Evolutionary conservation across 2,113 vertebrate species (phyloP).

Genomic region (Falcunculus frontatus): DNA sequence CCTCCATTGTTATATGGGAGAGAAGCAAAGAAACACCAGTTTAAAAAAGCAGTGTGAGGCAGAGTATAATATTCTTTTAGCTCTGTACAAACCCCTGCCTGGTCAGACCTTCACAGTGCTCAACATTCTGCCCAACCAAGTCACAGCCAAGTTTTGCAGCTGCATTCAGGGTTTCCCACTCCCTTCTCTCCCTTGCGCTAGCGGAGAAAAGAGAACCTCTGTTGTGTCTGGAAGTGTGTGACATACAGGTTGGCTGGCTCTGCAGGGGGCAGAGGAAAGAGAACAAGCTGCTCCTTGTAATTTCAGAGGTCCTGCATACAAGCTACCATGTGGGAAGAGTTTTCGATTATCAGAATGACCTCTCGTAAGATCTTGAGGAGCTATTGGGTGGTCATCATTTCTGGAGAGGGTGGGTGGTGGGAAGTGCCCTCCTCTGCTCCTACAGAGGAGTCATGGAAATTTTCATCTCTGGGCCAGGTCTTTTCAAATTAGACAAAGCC

Average conservation of each 20-base stretch:
- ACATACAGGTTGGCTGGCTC: neutral
- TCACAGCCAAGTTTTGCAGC: neutral
- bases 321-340: neutral
- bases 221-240: neutral
- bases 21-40: neutral
- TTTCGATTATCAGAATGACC: neutral
- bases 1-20: neutral
- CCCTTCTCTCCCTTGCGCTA: neutral
- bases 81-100: neutral
- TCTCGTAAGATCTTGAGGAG: neutral
- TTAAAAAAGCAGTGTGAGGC: neutral
- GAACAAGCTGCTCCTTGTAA: neutral
- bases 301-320: neutral
- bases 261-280: neutral
- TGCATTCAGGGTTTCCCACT: neutral
- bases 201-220: neutral
- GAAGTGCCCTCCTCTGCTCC: neutral
- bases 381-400: neutral
- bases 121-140: neutral
- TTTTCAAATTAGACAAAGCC: neutral
- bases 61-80: neutral
- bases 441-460: neutral
- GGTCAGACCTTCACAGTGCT: neutral
- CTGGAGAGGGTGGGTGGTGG: neutral
- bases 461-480: neutral